Conservation (phyloP, 30 jellyfish, hydroid and myxozoan species). For the Chrysaora quinquecirrha region DNA sequence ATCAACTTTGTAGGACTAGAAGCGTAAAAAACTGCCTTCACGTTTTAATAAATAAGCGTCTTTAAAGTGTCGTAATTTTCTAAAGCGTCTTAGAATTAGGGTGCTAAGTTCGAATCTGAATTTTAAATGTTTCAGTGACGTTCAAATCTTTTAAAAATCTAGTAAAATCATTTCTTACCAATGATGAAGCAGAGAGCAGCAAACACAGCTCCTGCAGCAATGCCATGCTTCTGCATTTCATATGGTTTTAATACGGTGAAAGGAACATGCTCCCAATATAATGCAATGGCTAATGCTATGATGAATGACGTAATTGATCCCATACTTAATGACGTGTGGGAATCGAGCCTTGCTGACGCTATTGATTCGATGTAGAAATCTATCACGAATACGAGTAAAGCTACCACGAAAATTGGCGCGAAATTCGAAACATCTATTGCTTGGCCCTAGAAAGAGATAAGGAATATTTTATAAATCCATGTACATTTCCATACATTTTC, state of each 20-base stretch:
- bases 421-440: slow-evolving; percentile 1
- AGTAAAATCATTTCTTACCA: slow-evolving; percentile 23
- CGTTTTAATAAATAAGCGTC: no score
- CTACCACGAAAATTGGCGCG: slow-evolving; percentile 33
- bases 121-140: no score
- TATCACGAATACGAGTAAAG: slow-evolving; percentile 54
- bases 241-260: slow-evolving; percentile 46
- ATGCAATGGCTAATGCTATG: slow-evolving; percentile 64
- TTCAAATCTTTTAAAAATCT: background rate
- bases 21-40: no score
- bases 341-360: slow-evolving; percentile 55
- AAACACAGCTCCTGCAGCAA: slow-evolving; percentile 79
- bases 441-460: background rate
- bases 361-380: slow-evolving; percentile 81
- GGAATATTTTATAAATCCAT: background rate
- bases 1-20: no score
- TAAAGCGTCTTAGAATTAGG: no score
- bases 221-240: slow-evolving; percentile 56
- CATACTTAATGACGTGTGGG: slow-evolving; percentile 54
- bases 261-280: slow-evolving; percentile 72
- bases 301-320: slow-evolving; percentile 59
- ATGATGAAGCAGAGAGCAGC: slow-evolving; percentile 70
- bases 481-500: no score
- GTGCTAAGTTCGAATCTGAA: no score
- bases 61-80: no score